Evolutionary conservation across 2,888 invertebrate genomes (phyloP).

Genomic region (Clepsis dumicolana): DNA sequence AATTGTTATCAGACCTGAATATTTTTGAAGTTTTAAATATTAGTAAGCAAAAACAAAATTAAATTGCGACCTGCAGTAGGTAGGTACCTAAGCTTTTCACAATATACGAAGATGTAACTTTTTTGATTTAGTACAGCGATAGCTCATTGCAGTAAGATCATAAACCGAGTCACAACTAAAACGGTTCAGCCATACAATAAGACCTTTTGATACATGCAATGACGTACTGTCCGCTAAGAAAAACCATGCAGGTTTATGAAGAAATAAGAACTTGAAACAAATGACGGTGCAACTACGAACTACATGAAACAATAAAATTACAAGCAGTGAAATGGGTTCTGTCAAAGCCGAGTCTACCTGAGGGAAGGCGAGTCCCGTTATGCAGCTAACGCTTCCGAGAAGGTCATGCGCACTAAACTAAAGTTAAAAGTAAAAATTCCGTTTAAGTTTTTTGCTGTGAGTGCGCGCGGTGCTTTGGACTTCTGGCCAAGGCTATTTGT

Average conservation of each 20-base stretch:
- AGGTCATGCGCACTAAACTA: conserved; percentile 79
- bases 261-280: background rate
- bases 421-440: conserved; percentile 69
- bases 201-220: background rate
- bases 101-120: too few species aligned
- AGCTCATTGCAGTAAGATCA: too few species aligned
- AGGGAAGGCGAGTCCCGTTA: conserved; percentile 76
- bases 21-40: too few species aligned
- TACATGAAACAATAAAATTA: conserved; percentile 27
- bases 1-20: too few species aligned
- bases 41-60: too few species aligned
- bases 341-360: conserved; percentile 68
- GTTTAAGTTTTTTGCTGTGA: conserved; percentile 71
- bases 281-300: background rate
- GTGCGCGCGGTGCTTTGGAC: conserved; percentile 48
- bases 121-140: too few species aligned
- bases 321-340: conserved; percentile 44
- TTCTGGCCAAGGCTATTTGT: conserved; percentile 54
- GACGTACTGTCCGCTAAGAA: background rate
- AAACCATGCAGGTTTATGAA: background rate
- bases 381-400: conserved; percentile 78
- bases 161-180: too few species aligned
- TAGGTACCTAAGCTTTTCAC: too few species aligned
- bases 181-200: background rate
- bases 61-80: too few species aligned